Base-by-base conservation (phyloP, 2,797 vertebrate species). In the Onychomys torridus region DNA sequence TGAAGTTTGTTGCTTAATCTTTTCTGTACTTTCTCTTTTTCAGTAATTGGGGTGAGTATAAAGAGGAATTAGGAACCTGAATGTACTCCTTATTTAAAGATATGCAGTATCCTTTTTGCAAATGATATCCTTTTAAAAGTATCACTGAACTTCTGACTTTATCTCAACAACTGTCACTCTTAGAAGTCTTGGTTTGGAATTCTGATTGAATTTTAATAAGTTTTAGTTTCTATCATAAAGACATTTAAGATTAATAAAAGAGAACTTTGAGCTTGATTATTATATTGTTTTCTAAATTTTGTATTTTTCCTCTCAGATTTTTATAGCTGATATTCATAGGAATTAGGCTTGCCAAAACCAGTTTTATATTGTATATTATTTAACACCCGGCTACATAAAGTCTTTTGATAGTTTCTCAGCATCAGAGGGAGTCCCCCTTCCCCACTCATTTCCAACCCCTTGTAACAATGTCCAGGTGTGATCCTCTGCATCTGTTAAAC, bases 11-110 rank as follows among this genome's bases (percentile, higher is more conserved):
- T 96, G 96, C 93, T 96, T 97, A 97, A 97, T 88, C 81, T 97
- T 97, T 98, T 95, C 79, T 96, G 94, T 97, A 94, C 97, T 97
- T 97, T 97, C 97, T 98, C 92, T 98, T 97, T 99, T 98, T 98
- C 99, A 98, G 98, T 98, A 98, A 98, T 98, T 99, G 98, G 96
- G 99, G 99, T 99, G 99, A 99, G 99, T 99, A 99, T 99, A 99
- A 98, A 98, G 98, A 98, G 98, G 98, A 98, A 98, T 98, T 98
- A 98, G 98, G 98, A 98, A 98, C 98, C 98, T 99, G 98, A 98
- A 97, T 98, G 97, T 98, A 98, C 98, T 98, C 98, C 97, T 94
- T 98, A 97, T 97, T 97, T 97, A 98, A 98, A 97, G 98, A 98
- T 98, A 98, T 99, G 98, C 98, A 99, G 99, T 99, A 99, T 98